A percentile compares a stretch with the other conserved stretches of the same genome.
phyloP scores from a whole-genome alignment of 2,888 invertebrate genomes.

The Drosophila subsilvestris region DNA sequence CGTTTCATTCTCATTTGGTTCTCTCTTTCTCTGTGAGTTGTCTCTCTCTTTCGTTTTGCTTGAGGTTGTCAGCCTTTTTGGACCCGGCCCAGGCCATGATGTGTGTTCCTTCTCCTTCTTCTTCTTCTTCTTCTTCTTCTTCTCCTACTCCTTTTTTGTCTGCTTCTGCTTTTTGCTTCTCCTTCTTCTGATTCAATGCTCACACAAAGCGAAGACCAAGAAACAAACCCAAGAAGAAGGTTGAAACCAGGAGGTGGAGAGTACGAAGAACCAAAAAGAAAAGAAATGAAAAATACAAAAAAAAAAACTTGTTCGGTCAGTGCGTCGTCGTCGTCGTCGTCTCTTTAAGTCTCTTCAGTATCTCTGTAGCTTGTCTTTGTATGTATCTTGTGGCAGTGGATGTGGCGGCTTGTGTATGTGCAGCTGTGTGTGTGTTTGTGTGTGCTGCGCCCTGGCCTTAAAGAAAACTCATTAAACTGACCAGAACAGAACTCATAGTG shows the following conservation, averaged over 20 bases:
- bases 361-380: constrained; percentile 26
- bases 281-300: constrained; percentile 25
- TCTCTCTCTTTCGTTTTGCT: constrained; percentile 15
- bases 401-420: constrained; percentile 22
- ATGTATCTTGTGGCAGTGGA: constrained; percentile 43
- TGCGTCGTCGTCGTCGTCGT: constrained; percentile 60
- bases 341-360: constrained; percentile 11
- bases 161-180: neutral
- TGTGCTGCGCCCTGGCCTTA: constrained; percentile 62
- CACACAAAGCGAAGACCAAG: constrained; percentile 60
- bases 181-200: constrained; percentile 45
- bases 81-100: constrained; percentile 48
- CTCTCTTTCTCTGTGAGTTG: constrained; percentile 23
- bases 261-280: constrained; percentile 15
- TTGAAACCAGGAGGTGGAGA: neutral
- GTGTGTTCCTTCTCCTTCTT: neutral
- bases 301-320: constrained; percentile 75
- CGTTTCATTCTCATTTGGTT: neutral
- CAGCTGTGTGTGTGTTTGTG: constrained; percentile 14
- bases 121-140: neutral
- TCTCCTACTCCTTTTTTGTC: neutral
- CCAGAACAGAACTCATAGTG: constrained; percentile 38
- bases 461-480: constrained; percentile 77
- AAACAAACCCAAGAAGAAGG: constrained; percentile 35
- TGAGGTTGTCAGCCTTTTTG: constrained; percentile 81